phyloP scores from a whole-genome alignment of 2,797 vertebrate genomes.

The Phoebastria nigripes region DNA sequence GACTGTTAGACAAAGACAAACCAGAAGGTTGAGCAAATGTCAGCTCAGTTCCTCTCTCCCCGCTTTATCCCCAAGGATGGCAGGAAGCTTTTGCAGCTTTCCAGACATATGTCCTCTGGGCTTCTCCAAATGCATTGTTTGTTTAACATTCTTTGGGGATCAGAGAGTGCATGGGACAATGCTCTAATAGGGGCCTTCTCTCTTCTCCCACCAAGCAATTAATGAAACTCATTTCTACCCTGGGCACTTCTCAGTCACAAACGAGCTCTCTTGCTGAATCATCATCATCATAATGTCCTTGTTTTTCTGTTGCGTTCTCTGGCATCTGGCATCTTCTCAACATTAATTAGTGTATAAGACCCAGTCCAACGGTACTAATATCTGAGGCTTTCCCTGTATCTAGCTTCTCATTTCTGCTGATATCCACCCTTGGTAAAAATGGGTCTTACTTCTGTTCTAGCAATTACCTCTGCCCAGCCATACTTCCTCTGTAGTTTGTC shows the following conservation, averaged over 20 bases:
- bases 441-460: background rate
- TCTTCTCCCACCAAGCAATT: constrained; percentile 42
- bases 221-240: constrained; percentile 45
- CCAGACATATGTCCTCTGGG: constrained; percentile 15
- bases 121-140: constrained; percentile 31
- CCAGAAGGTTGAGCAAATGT: constrained; percentile 22
- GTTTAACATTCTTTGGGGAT: constrained; percentile 7
- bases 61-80: background rate
- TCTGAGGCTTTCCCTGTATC: background rate
- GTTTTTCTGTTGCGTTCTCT: background rate
- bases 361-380: background rate
- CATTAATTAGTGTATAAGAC: background rate
- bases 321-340: constrained; percentile 21
- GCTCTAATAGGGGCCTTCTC: constrained; percentile 1
- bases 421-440: background rate
- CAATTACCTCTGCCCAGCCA: background rate
- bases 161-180: constrained; percentile 11
- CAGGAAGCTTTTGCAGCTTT: constrained; percentile 15
- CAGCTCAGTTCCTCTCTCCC: background rate
- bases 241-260: constrained; percentile 23
- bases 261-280: constrained; percentile 43
- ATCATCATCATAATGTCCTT: constrained; percentile 25
- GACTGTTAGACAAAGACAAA: constrained; percentile 30
- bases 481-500: background rate
- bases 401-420: background rate